Evolutionary conservation across 2,797 vertebrate genomes (phyloP).

Genomic region (Gymnoscopelus microlampas): DNA sequence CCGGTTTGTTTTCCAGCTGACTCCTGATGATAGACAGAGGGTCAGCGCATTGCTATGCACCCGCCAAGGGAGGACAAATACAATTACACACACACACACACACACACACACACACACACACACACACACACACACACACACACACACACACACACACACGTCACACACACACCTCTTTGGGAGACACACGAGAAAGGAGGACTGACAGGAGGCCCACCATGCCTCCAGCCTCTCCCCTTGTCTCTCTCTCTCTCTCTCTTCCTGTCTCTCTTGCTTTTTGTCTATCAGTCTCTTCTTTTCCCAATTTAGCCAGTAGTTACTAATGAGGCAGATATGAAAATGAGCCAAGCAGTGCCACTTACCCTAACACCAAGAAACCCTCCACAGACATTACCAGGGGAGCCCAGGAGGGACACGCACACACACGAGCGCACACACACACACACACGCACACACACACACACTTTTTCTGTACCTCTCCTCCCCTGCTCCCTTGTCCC

Average conservation of each 20-base stretch:
- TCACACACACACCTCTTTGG: conserved; percentile 20
- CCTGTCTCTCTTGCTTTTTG: conserved; percentile 22
- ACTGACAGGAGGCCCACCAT: conserved; percentile 30
- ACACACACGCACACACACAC: conserved; percentile 12
- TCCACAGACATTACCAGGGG: conserved; percentile 22
- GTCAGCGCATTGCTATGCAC: conserved; percentile 73
- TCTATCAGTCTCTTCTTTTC: conserved; percentile 9
- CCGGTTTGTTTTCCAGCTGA: conserved; percentile 68
- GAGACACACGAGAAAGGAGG: conserved; percentile 26
- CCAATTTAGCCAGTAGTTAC: conserved; percentile 30
- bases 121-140: conserved; percentile 22
- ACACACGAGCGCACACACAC: neutral
- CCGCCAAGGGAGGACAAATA: conserved; percentile 61
- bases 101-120: conserved; percentile 34
- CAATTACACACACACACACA: conserved; percentile 9
- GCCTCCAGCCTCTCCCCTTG: neutral
- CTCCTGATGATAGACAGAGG: conserved; percentile 70
- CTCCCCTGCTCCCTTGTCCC: conserved; percentile 26
- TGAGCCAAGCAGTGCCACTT: conserved; percentile 19
- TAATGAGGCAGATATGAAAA: conserved; percentile 54
- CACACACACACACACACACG: conserved; percentile 27
- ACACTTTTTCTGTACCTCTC: neutral
- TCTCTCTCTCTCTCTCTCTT: conserved; percentile 18
- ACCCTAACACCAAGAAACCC: conserved; percentile 32
- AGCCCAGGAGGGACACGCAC: neutral